Base-by-base conservation (phyloP, 2,113 vertebrate species). In the Antennarius striatus region DNA sequence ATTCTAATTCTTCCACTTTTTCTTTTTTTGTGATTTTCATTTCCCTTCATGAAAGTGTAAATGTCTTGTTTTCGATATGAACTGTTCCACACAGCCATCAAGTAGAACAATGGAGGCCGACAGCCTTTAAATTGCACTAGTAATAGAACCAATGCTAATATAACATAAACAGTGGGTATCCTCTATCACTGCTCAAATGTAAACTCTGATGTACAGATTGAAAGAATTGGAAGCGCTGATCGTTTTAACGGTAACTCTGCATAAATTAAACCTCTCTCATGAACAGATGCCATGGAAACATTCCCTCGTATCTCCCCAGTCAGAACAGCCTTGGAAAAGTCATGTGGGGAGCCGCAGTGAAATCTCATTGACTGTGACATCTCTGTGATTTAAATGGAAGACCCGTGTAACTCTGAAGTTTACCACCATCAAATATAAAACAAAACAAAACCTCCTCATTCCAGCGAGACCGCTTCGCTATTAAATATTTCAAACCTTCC, bases 401-500 rank as follows among this genome's bases (percentile, higher is more conserved):
- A 90, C 68, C 77, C 55, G 73, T 89, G 88, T 89, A 89, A 62
- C 84, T 56, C 85, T 36, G 63, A 86, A 86, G 84, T 91, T 89
- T 90, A 90, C 82, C 63, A 48, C 29, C 84, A 86, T 89, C 83
- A 90, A 92, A 91, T 86, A 89, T 87, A 86, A 88, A 89, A 84
- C 77, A 89, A 88, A 91, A 90, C 83, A 88, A 90, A 90, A 87
- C 79, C 89, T 77, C 79, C 60, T 79, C 68, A 30, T 75, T 90
- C 86, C 86, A 75, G 84, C 30, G 81, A 89, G 86, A 86, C 83
- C 70, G 52, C 71, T 76, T 75, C 56, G 11, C 71, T 73, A 45
- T 71, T 91, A 84, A 92, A 92, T 91, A 92, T 92, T 92, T 92
- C 77, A 91, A 87, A 71, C 61, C 78, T 73, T 69, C 77, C 73